Base-by-base conservation (phyloP, 1,140 invertebrate genomes). In the Bombyx mandarina region DNA sequence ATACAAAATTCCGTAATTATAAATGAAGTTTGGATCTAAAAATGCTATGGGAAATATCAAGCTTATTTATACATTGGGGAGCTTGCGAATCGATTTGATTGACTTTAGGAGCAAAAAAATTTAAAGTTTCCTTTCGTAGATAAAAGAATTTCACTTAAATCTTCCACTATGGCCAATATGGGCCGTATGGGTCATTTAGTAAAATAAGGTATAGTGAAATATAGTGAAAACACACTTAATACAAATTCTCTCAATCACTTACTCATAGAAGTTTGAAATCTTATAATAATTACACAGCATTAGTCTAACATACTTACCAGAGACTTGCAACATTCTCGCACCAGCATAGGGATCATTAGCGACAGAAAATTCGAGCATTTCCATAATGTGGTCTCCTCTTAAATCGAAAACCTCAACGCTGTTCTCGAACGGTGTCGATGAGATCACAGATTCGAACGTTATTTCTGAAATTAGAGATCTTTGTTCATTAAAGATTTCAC, bases 381-480 rank as follows among this genome's bases (percentile, higher is more conserved):
- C 82, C 59, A 89, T 62, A 8, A 95, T 78, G 57, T 92, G 88
- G 45, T 88, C 80, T 1, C 94, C 94, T 8, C 83, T 85, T n/a
- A 95, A 63, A 58, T 92, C 91, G 45, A 93, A 89, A 1, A 92
- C 87, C 63, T 93, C 91, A 12, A 94, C 88, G 2, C 83, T 91
- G 63, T 94, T 94, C 26, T 35, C 26, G 26, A 35, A 95, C 0
- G 94, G 94, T 18, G 90, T 88, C 3, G 91, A 88, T 8, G 90
- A 88, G 3, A 93, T 70, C 8, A 94, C 65, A 57, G 93, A 91
- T 50, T 90, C 91, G 48, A 90, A 91, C 1, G 92, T 93, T 10
- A 95, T 90, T 60, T 89, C 90, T 80, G 88, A 4, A 77, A 77
- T 52, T 46, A 50, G 43, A 57, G 52, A 46, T 52, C 47, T 54